Conservation (phyloP, 1,140 invertebrate species). For the Lepidurus packardi region DNA sequence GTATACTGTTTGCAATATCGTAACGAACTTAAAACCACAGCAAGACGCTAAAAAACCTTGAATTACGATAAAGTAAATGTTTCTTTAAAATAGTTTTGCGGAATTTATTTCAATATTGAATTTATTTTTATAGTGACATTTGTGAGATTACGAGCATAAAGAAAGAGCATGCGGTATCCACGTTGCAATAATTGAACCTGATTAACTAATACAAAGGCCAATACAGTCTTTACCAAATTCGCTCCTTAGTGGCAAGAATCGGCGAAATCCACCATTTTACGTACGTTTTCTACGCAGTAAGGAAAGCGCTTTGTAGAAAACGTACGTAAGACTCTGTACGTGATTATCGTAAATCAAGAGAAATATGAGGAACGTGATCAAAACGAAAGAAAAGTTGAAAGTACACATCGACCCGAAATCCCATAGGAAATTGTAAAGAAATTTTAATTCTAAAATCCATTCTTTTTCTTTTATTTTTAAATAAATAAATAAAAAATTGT, state of each 20-base stretch:
- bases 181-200: conserved; percentile 91
- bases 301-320: no score
- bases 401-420: conserved; percentile 89
- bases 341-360: conserved; percentile 88
- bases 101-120: background rate
- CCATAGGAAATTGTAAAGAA: no score
- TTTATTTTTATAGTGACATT: conserved; percentile 72
- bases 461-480: no score
- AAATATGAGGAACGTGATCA: conserved; percentile 80
- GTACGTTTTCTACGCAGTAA: no score
- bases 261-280: no score
- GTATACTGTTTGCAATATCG: conserved; percentile 86
- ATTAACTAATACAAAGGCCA: conserved; percentile 99
- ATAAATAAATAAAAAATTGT: no score
- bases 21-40: conserved; percentile 72
- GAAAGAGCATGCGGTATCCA: conserved; percentile 98
- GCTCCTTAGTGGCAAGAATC: no score
- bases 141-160: conserved; percentile 97
- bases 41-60: conserved; percentile 84
- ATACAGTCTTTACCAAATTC: no score
- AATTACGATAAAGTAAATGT: conserved; percentile 83
- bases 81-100: background rate
- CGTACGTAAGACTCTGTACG: no score
- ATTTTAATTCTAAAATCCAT: no score
- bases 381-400: conserved; percentile 76